These are phyloP conservation scores for Smithornis capensis DNA, from an alignment of 2,113 vertebrate species.

Conservation along the genomic window DNA sequence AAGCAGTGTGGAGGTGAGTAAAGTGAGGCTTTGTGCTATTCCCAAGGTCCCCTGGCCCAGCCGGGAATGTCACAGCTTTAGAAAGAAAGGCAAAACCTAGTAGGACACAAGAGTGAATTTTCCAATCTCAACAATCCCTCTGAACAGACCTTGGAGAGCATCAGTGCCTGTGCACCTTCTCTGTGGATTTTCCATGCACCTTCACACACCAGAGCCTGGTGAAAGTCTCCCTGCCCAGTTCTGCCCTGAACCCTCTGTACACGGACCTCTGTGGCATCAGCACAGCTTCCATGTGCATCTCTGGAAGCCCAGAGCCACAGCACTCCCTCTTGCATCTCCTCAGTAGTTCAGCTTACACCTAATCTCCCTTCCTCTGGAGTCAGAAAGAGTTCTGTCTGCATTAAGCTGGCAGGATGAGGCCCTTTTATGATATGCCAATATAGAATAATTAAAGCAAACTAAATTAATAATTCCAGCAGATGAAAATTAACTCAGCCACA, in stretches of 20 bases:
- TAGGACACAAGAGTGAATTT: not conserved
- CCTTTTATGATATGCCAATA: constrained; percentile 16
- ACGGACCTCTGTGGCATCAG: not conserved
- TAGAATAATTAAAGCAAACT: constrained; percentile 58
- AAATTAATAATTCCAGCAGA: constrained; percentile 53
- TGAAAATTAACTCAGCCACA: constrained; percentile 63
- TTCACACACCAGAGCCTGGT: not conserved
- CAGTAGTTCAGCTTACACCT: not conserved
- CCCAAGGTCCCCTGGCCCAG: not conserved
- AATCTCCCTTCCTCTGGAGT: not conserved
- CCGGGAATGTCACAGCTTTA: not conserved
- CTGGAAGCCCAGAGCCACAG: not conserved
- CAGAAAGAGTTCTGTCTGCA: not conserved
- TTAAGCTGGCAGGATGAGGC: not conserved
- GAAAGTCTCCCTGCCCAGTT: not conserved
- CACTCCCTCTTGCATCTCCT: not conserved
- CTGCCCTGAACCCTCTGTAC: not conserved
- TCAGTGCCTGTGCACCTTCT: not conserved
- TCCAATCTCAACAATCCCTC: not conserved
- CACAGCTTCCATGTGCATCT: not conserved
- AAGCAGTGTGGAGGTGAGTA: not conserved
- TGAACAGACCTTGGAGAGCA: not conserved
- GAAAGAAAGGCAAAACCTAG: not conserved
- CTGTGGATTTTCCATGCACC: not conserved
- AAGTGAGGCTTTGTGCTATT: not conserved